phyloP scores from a whole-genome alignment of 2,888 invertebrate species.

The Drosophila nr. medialis region DNA sequence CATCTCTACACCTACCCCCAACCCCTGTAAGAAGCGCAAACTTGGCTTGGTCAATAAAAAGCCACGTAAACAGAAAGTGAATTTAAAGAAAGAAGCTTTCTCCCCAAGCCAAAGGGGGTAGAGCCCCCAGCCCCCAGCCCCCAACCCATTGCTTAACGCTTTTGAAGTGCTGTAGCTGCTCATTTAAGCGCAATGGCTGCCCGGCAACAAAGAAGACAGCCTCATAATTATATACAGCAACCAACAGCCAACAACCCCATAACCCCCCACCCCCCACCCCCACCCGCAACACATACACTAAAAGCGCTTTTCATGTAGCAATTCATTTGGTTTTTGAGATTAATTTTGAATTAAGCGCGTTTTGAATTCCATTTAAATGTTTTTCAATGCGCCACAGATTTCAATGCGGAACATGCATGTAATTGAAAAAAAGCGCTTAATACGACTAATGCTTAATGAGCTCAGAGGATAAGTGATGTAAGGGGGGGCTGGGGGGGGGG shows the following conservation, averaged over 20 bases:
- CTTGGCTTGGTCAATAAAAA: conserved; percentile 49
- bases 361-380: conserved; percentile 76
- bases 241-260: neutral
- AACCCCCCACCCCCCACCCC: neutral
- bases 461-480: conserved; percentile 27
- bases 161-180: conserved; percentile 63
- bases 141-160: conserved; percentile 26
- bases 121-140: neutral
- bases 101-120: neutral
- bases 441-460: conserved; percentile 74
- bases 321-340: conserved; percentile 71
- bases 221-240: conserved; percentile 24
- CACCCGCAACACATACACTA: neutral
- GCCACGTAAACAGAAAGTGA: conserved; percentile 68
- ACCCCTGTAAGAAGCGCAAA: neutral
- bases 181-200: conserved; percentile 74
- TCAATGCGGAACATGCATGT: conserved; percentile 45
- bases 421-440: conserved; percentile 67
- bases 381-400: conserved; percentile 34
- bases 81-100: conserved; percentile 30
- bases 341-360: conserved; percentile 77
- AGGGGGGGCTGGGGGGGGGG: neutral
- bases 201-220: conserved; percentile 44
- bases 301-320: conserved; percentile 54
- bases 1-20: conserved; percentile 7